Percentiles rank a stretch among this genome's conserved stretches.
Conservation (phyloP, 2,888 invertebrate species). For the Torymus auratus region DNA sequence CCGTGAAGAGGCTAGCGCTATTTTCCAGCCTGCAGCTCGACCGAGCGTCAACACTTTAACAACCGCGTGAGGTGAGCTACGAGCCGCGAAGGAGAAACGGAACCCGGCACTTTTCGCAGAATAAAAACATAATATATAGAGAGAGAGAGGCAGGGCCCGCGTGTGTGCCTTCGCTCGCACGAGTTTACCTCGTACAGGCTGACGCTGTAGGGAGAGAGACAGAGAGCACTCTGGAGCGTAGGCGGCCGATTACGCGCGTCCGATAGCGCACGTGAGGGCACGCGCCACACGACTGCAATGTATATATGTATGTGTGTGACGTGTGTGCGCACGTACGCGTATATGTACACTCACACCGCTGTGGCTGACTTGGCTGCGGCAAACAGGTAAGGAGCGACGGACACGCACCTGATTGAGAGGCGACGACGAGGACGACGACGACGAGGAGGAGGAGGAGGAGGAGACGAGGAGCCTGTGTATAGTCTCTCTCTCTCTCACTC, state of each 20-base stretch:
- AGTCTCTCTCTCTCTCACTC: slow-evolving; percentile 5
- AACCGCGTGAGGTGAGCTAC: slow-evolving; percentile 41
- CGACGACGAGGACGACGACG: slow-evolving; percentile 53
- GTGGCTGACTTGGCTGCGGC: neutral
- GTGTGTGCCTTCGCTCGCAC: no score
- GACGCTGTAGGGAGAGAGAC: neutral
- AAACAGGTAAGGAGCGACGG: neutral
- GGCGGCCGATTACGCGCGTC: slow-evolving; percentile 44
- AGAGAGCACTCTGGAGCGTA: slow-evolving; percentile 37
- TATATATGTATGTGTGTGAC: slow-evolving; percentile 7
- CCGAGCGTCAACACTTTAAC: slow-evolving; percentile 52
- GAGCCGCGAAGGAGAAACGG: slow-evolving; percentile 45
- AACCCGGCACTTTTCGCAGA: slow-evolving; percentile 53
- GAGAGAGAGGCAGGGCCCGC: neutral
- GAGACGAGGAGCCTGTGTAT: neutral
- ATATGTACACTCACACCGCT: neutral
- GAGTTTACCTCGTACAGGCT: neutral
- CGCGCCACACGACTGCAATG: slow-evolving; percentile 10
- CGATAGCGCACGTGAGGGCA: slow-evolving; percentile 50
- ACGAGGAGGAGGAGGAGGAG: slow-evolving; percentile 33
- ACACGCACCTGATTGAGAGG: slow-evolving; percentile 60
- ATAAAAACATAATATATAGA: slow-evolving; percentile 43
- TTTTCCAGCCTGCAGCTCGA: slow-evolving; percentile 5
- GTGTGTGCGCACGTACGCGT: slow-evolving; percentile 13
- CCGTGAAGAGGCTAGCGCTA: slow-evolving; percentile 14